Conservation (phyloP, 2,797 vertebrate species). For the Macroramphosus scolopax region DNA sequence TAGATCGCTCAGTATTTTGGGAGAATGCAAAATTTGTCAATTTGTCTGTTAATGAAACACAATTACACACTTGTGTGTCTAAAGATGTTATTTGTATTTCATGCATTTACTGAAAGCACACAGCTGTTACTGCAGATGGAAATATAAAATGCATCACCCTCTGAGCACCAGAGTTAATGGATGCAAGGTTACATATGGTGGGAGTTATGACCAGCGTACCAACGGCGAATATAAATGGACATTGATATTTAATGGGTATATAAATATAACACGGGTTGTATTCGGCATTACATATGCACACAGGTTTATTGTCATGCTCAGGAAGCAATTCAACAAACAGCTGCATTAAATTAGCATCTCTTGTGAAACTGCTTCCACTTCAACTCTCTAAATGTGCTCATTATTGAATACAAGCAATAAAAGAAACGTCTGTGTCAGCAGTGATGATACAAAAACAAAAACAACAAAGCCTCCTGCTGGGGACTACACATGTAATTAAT, state of each 20-base stretch:
- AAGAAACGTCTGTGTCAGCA: conserved; percentile 2
- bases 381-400: conserved; percentile 19
- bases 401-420: conserved; percentile 1
- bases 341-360: conserved; percentile 9
- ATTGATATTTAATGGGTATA: too few relatives aligned
- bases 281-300: too few relatives aligned
- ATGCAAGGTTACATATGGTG: too few relatives aligned
- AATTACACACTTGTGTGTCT: not conserved
- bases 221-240: too few relatives aligned
- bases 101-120: conserved; percentile 4
- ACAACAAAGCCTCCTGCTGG: conserved; percentile 2
- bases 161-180: conserved; percentile 3
- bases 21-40: too few relatives aligned
- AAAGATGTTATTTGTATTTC: not conserved
- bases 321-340: not conserved
- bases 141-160: conserved; percentile 8
- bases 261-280: not conserved
- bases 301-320: conserved; percentile 1
- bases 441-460: conserved; percentile 7
- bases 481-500: conserved; percentile 16
- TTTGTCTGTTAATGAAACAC: too few relatives aligned
- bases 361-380: not conserved
- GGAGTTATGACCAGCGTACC: too few relatives aligned
- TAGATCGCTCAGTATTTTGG: too few relatives aligned
- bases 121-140: conserved; percentile 1